Evolutionary conservation across 2,888 invertebrate genomes (phyloP), one percentile per base, ranked within the genome.

Genomic region (Tinea trinotella): DNA sequence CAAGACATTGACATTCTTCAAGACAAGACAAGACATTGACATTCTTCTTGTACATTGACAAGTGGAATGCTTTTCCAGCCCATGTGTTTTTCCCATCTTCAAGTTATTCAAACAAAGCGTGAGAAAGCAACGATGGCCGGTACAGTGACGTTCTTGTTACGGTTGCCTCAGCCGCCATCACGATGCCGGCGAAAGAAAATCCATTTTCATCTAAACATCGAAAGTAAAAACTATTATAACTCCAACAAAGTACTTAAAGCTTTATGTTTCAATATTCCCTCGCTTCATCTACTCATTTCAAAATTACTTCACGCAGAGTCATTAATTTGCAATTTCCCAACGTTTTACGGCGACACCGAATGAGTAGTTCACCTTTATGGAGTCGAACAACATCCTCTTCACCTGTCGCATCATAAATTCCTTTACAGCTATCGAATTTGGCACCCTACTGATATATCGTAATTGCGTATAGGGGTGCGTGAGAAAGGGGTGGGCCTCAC

Each of bases 361-460:
- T 22, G 7, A 30, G 13, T 40, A 40, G 13, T 40, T 15, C 7
- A 13, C 1, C 13, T 15, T 40, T 15, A 13, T n/a, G n/a, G n/a
- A n/a, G n/a, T n/a, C n/a, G n/a, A n/a, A n/a, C n/a, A 40, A 15
- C 12, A 40, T 40, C 40, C 15, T 15, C 6, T 40, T 40, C 40
- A 40, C 40, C 40, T 40, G 40, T 40, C 40, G 40, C 40, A 12
- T 58, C 57, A 57, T 48, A 71, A 71, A 76, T 76, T 73, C 71
- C 70, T 62, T 61, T 57, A 62, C 70, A 68, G 59, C 59, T 59
- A 57, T 63, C 59, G 64, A 62, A 62, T 59, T 61, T 34, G 56
- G 66, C 66, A 62, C 67, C 68, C 69, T 64, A 62, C 65, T 62
- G 67, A 62, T 61, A 62, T 58, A 64, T 63, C 62, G 71, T 75